Evolutionary conservation across 2,888 invertebrate genomes (phyloP), one percentile per base, ranked within the genome.

Genomic region (Eucriotettix oculatus): DNA sequence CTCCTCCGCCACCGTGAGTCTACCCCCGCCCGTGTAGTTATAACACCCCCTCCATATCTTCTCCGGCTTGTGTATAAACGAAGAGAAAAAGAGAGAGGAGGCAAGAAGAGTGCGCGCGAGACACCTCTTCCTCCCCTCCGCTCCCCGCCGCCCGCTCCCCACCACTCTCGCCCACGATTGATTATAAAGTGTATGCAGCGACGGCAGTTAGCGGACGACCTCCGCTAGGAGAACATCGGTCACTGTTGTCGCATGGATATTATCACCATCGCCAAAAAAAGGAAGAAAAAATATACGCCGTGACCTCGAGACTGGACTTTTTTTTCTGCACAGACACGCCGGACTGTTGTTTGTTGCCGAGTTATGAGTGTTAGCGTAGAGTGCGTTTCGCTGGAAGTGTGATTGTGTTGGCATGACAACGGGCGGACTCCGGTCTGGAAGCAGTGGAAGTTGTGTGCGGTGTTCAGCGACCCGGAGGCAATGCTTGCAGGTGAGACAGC

Each of bases 141-240:
- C 58, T 57, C 52, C 58, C 55, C 42, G 56, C 58, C 41, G 16
- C 17, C 17, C n/a, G 16, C 17, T 54, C 56, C 52, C 58, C 56
- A 57, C 56, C 59, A 17, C 59, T 42, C 61, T 48, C 58, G 60
- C 60, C 48, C 56, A 59, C 64, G 63, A 64, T 64, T 64, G 64
- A 64, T 64, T 64, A 60, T 64, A 64, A 64, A 63, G 61, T 64
- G 60, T 63, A 64, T 64, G 64, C 61, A 63, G 61, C 60, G 55
- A 58, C 52, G 61, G 55, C 63, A 63, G 63, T 63, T 53, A 56
- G 63, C 63, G 62, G 60, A 57, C 57, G 56, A 42, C 60, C 17
- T 48, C 60, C 60, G 62, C 62, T 16, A 41, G 56, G 58, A 44
- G 17, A 44, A 61, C 58, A 61, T 63, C 63, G 48, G 48, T 48